These are phyloP conservation scores for Hetaerina titia DNA, from an alignment of 2,888 invertebrate species.

Conservation along the genomic window DNA sequence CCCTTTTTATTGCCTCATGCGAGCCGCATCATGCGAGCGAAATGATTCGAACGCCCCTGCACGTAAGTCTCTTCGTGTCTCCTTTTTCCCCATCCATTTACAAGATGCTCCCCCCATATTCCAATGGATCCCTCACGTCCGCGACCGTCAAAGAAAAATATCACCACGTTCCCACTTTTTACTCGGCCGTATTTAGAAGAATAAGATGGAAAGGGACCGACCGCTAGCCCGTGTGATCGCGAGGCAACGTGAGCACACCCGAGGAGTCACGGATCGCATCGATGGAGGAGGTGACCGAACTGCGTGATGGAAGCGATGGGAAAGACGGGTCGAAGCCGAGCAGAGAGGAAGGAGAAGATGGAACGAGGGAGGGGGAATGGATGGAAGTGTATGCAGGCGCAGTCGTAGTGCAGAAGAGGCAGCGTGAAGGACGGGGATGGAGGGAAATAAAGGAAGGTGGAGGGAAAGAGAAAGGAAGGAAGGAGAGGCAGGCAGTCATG, in stretches of 20 bases:
- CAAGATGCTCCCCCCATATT: background rate
- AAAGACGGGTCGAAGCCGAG: background rate
- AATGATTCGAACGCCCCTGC: background rate
- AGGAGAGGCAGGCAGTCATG: constrained; percentile 10
- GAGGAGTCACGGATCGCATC: background rate
- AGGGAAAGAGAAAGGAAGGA: background rate
- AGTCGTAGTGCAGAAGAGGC: background rate
- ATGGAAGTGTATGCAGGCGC: background rate
- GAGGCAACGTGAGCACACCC: background rate
- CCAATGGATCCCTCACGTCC: background rate
- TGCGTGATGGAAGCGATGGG: background rate
- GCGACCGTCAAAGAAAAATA: background rate
- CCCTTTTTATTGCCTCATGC: background rate
- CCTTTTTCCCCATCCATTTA: background rate
- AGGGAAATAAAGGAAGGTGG: background rate
- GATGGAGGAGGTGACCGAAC: background rate
- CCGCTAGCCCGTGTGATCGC: background rate
- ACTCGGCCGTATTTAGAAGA: background rate
- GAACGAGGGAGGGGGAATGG: background rate
- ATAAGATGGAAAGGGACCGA: background rate
- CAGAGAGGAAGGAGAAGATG: background rate
- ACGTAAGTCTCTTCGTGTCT: background rate
- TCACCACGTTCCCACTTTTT: background rate
- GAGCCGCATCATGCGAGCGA: background rate
- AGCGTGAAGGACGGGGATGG: background rate